Percentiles rank a stretch among this genome's conserved stretches.
Evolutionary conservation across 2,888 invertebrate species (phyloP).

Genomic region (Caenorhabditis afra): DNA sequence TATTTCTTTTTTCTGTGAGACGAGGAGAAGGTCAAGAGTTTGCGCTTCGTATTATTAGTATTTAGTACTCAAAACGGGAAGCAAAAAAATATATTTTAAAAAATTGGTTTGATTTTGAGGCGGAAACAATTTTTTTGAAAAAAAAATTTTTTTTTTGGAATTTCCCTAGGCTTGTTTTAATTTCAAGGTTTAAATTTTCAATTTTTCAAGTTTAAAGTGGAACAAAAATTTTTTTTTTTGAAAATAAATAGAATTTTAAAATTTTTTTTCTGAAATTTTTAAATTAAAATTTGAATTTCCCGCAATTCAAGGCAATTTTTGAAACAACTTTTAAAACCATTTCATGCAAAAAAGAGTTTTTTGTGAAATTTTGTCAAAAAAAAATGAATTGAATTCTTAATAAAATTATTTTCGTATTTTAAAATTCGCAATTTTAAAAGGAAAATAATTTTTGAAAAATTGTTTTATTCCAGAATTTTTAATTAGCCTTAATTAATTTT

Average conservation of each 20-base stretch:
- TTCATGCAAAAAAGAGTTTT: no score
- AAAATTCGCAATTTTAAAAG: no score
- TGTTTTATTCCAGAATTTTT: not conserved
- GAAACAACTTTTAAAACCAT: no score
- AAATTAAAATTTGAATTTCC: not conserved
- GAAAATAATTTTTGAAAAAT: not conserved
- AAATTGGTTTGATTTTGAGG: no score
- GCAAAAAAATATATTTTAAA: no score
- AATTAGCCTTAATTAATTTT: no score
- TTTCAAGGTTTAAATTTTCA: not conserved
- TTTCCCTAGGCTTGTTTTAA: not conserved
- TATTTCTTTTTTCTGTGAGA: no score
- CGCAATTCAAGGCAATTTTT: no score
- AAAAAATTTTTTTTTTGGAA: not conserved
- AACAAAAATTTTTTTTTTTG: not conserved
- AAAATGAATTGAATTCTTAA: not conserved
- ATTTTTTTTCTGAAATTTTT: not conserved
- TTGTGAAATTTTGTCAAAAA: not conserved
- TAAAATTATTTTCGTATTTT: no score
- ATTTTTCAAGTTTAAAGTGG: not conserved
- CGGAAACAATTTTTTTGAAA: no score
- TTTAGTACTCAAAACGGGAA: no score
- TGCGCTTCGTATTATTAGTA: no score
- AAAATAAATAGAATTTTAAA: slow-evolving; percentile 2
- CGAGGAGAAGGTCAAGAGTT: slow-evolving; percentile 4